Conservation (phyloP, 2,888 invertebrate genomes). For the Athalia cordata region DNA sequence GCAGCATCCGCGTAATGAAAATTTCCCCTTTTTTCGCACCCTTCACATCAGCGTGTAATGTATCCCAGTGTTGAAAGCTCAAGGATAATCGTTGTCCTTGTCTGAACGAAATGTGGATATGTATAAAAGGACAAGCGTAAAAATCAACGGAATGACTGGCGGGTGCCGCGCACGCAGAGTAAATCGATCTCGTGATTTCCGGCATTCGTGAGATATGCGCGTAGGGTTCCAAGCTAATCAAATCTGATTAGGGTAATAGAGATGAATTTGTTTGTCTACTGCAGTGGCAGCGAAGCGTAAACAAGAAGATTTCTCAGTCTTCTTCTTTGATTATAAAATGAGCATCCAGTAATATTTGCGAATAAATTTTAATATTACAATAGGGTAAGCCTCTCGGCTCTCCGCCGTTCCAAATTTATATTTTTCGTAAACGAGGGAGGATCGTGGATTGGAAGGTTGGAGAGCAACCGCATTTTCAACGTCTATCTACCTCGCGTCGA, state of each 20-base stretch:
- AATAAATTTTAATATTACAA: slow-evolving; percentile 32
- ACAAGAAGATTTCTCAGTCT: background rate
- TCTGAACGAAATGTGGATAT: background rate
- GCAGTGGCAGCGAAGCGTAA: background rate
- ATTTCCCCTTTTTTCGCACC: background rate
- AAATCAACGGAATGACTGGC: slow-evolving; percentile 3
- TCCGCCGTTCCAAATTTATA: slow-evolving; percentile 3
- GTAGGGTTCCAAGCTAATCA: slow-evolving; percentile 15
- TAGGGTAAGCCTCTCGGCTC: slow-evolving; percentile 20
- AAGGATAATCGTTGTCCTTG: background rate
- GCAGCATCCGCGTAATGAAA: background rate
- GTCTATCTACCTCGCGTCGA: slow-evolving; percentile 38
- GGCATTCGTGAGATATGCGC: slow-evolving; percentile 1
- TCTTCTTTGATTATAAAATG: slow-evolving; percentile 3
- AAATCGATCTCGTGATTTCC: slow-evolving; percentile 1
- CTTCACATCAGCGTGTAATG: background rate
- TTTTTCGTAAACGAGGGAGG: slow-evolving; percentile 18
- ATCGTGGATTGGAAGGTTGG: slow-evolving; percentile 31
- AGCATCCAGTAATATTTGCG: slow-evolving; percentile 17
- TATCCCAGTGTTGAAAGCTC: background rate
- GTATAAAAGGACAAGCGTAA: background rate
- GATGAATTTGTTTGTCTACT: slow-evolving; percentile 5
- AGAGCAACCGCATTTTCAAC: slow-evolving; percentile 34
- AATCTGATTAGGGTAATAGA: slow-evolving; percentile 25
- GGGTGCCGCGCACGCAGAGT: background rate